These are phyloP conservation scores for Anagrus nilaparvatae DNA, from an alignment of 1,140 invertebrate species.

Conservation along the genomic window DNA sequence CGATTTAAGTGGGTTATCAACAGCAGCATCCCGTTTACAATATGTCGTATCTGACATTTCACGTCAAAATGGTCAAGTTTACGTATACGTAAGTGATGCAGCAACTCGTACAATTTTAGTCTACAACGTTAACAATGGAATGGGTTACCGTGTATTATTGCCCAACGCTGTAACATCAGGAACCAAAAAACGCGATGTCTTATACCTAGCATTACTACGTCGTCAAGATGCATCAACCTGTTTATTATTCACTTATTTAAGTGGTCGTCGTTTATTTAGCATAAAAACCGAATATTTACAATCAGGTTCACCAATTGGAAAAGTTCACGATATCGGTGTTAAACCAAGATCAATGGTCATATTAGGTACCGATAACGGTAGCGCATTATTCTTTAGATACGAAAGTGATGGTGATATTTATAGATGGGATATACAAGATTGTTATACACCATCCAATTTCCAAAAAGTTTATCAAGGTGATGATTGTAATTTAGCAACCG, in stretches of 20 bases:
- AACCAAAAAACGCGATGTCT: constrained; percentile 41
- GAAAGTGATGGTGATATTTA: constrained; percentile 41
- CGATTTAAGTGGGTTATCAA: constrained; percentile 43
- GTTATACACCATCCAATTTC: constrained; percentile 35
- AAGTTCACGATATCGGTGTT: constrained; percentile 43
- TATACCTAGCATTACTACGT: constrained; percentile 46
- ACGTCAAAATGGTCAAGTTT: constrained; percentile 41
- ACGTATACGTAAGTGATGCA: constrained; percentile 53
- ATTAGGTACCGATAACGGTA: constrained; percentile 51
- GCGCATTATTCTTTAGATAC: constrained; percentile 47
- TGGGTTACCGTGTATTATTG: constrained; percentile 48
- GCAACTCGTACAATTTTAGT: constrained; percentile 51
- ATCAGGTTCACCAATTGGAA: constrained; percentile 41
- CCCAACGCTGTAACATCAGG: constrained; percentile 42
- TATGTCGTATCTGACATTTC: constrained; percentile 50
- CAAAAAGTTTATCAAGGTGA: constrained; percentile 41
- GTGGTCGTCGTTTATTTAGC: constrained; percentile 43
- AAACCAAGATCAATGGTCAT: constrained; percentile 46
- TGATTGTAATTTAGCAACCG: constrained; percentile 45
- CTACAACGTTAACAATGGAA: constrained; percentile 47
- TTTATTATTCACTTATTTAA: constrained; percentile 49
- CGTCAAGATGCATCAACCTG: constrained; percentile 41
- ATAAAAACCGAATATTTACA: constrained; percentile 46
- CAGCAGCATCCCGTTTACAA: constrained; percentile 43
- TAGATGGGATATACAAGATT: constrained; percentile 35